A percentile compares a stretch with the other conserved stretches of the same genome.
phyloP scores from a whole-genome alignment of 2,888 invertebrate species.

The Thalpophila matura region DNA sequence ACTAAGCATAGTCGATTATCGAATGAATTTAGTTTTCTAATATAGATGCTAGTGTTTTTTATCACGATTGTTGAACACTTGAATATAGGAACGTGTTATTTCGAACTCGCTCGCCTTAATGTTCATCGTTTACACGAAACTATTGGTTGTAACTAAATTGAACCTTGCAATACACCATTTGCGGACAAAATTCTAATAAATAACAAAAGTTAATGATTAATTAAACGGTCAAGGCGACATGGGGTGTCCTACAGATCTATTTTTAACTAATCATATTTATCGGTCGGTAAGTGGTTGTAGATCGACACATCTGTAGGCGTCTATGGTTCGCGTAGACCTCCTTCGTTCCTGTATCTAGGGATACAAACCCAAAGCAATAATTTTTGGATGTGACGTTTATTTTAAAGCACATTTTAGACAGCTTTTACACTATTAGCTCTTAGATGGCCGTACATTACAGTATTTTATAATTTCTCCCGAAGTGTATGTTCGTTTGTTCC shows the following conservation, averaged over 20 bases:
- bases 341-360: constrained; percentile 79
- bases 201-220: constrained; percentile 35
- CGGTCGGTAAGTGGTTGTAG: constrained; percentile 15
- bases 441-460: constrained; percentile 62
- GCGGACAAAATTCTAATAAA: constrained; percentile 51
- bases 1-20: constrained; percentile 81
- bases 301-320: constrained; percentile 40
- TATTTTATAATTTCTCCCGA: constrained; percentile 64
- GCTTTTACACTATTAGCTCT: constrained; percentile 76
- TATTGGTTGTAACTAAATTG: constrained; percentile 66
- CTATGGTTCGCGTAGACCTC: constrained; percentile 48
- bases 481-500: constrained; percentile 58
- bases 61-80: constrained; percentile 72
- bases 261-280: constrained; percentile 37
- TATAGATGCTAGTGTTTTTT: constrained; percentile 85
- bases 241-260: constrained; percentile 47
- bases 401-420: constrained; percentile 75
- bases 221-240: constrained; percentile 44
- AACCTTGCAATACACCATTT: constrained; percentile 68
- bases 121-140: constrained; percentile 61
- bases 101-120: constrained; percentile 42
- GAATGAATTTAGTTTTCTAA: constrained; percentile 75
- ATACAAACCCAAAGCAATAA: constrained; percentile 84
- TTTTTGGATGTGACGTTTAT: constrained; percentile 85
- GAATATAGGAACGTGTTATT: constrained; percentile 50